Evolutionary conservation across 1,140 invertebrate species (phyloP), one percentile per base, ranked within the genome.

Genomic region (Meteorus sp.): DNA sequence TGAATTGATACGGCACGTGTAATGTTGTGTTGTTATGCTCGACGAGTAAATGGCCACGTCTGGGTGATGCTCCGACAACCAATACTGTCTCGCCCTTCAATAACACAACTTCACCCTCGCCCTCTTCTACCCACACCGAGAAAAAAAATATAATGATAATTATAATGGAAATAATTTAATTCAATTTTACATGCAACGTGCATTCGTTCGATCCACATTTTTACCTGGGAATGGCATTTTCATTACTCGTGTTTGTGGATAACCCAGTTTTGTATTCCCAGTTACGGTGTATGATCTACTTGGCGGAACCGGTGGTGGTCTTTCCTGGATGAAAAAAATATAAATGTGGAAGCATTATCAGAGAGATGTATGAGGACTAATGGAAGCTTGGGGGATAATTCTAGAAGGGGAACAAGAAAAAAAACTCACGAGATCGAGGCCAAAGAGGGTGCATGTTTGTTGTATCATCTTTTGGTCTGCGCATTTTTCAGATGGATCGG

Each of bases 161-260:
- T 35, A 47, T 15, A 37, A 44, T 44, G 15, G 17, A 43, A 15
- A n/a, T 7, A 35, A 22, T 8, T 15, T 33, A 56, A 31, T 50
- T 9, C 25, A 19, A 29, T 20, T 35, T 9, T 29, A n/a, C n/a
- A n/a, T n/a, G n/a, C n/a, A n/a, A n/a, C n/a, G n/a, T n/a, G n/a
- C n/a, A n/a, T n/a, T n/a, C n/a, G n/a, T n/a, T n/a, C n/a, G n/a
- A n/a, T n/a, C n/a, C n/a, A n/a, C n/a, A 17, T 37, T 57, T 66
- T 74, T 79, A 88, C 87, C 87, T 75, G 90, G 89, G 81, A 90
- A 97, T 61, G 91, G 88, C 83, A 89, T 89, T 77, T 93, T 93
- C 91, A 96, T 93, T 20, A 92, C 81, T 70, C 94, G 85, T 52
- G 88, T 92, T 80, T 97, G 94, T 27, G 94, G 94, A 81, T 95